Percentiles rank a stretch among this genome's conserved stretches.
These are phyloP conservation scores for Euphonia xanthogaster DNA, from an alignment of 2,797 vertebrate genomes.

Conservation along the genomic window DNA sequence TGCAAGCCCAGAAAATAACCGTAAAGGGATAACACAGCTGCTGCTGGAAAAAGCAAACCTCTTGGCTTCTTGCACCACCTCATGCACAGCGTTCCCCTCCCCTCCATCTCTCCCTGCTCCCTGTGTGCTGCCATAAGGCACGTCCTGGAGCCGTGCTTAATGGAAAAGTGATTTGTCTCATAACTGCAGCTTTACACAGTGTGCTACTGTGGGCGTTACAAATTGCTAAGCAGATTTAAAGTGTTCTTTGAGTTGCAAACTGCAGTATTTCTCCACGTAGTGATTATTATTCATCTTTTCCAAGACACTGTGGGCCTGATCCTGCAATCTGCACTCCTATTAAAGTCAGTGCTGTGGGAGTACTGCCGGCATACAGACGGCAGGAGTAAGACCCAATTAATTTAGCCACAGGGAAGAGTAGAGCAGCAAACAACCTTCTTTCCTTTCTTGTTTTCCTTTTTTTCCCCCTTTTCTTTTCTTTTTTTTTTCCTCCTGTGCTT, in stretches of 20 bases:
- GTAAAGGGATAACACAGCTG: slow-evolving; percentile 13
- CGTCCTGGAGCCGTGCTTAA: slow-evolving; percentile 22
- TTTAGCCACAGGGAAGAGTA: not conserved
- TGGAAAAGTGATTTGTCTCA: slow-evolving; percentile 68
- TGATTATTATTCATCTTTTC: slow-evolving; percentile 64
- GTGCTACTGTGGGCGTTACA: slow-evolving; percentile 68
- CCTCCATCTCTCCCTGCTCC: not conserved
- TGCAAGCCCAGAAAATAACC: not conserved
- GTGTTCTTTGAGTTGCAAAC: slow-evolving; percentile 65
- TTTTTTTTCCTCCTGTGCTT: fast-evolving
- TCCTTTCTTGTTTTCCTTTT: not conserved
- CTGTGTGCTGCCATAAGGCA: not conserved
- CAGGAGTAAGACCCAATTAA: slow-evolving; percentile 61
- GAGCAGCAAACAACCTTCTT: not conserved
- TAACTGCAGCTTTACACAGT: slow-evolving; percentile 63
- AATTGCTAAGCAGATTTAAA: slow-evolving; percentile 72
- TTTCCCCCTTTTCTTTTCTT: fast-evolving
- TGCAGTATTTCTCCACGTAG: slow-evolving; percentile 62
- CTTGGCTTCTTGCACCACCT: not conserved
- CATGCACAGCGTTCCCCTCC: not conserved
- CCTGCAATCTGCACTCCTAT: slow-evolving; percentile 64
- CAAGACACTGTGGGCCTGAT: slow-evolving; percentile 65
- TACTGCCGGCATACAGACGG: not conserved
- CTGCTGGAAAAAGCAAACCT: not conserved
- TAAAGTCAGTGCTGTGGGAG: slow-evolving; percentile 48